Percentiles rank a stretch among this genome's conserved stretches.
Evolutionary conservation across 2,888 invertebrate species (phyloP).

Genomic region (Fragum fragum): DNA sequence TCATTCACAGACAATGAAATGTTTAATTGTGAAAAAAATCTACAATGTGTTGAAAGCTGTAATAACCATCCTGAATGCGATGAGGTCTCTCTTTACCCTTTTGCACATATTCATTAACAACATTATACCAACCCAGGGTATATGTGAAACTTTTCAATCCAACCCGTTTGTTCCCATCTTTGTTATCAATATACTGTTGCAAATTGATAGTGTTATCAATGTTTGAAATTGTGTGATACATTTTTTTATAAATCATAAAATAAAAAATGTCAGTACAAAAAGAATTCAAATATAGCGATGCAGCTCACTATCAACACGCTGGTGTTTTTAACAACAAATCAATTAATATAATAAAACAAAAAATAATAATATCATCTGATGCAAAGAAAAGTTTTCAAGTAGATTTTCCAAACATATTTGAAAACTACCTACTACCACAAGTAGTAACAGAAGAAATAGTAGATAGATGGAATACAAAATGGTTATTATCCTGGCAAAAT

Average conservation of each 20-base stretch:
- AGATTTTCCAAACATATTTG: conserved; percentile 38
- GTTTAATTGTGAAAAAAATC: conserved; percentile 39
- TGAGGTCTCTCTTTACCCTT: conserved; percentile 30
- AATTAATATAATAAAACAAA: conserved; percentile 39
- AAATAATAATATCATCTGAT: conserved; percentile 38
- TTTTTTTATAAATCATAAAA: conserved; percentile 35
- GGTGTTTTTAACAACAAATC: conserved; percentile 24
- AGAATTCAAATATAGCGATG: conserved; percentile 40
- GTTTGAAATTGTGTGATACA: conserved; percentile 45
- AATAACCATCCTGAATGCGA: conserved; percentile 37
- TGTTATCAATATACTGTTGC: conserved; percentile 54
- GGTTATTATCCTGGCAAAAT: conserved; percentile 49
- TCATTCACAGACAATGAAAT: conserved; percentile 49
- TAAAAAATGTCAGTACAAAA: conserved; percentile 40
- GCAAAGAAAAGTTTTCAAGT: conserved; percentile 26
- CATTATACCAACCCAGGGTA: conserved; percentile 49
- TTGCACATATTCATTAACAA: conserved; percentile 36
- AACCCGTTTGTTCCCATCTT: conserved; percentile 37
- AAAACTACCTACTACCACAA: conserved; percentile 34
- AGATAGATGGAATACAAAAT: conserved; percentile 26
- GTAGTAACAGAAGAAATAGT: conserved; percentile 32
- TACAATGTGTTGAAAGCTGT: conserved; percentile 47
- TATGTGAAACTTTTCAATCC: conserved; percentile 52
- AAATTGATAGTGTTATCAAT: conserved; percentile 45
- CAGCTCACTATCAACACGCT: conserved; percentile 20